Evolutionary conservation across 2,113 vertebrate species (phyloP), one percentile per base, ranked within the genome.

Genomic region (Colaptes auratus): DNA sequence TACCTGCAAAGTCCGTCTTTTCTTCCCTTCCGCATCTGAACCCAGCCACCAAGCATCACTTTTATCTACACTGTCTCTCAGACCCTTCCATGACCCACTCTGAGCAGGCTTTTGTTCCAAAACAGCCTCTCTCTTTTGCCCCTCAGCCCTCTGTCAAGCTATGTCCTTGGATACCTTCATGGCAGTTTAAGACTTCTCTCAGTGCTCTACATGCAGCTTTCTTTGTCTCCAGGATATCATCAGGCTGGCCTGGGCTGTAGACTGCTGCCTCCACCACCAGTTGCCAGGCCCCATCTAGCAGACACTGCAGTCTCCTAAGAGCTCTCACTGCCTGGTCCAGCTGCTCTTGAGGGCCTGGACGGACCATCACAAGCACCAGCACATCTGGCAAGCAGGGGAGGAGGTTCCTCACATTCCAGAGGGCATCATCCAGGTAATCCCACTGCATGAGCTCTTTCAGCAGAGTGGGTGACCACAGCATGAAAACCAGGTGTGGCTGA

Each of bases 311-410:
- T 59, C 78, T 94, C 64, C 92, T 60, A 4, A 94, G 90, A 0
- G 27, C 94, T 74, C 23, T 44, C 31, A 30, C 42, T 15, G 85
- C 67, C 50, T 46, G 58, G 14, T 60, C 71, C 71, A 35, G 66
- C 55, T 90, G 82, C 75, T 86, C 83, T 25, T 31, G 60, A 12
- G 81, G 30, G 10, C 73, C 91, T 12, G 83, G n/a, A 39, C 30
- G 61, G 86, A 93, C 77, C 91, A 86, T 12, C 76, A 86, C 94
- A 18, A 96, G 86, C 69, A 96, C 93, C 48, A 93, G 56, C 30
- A 61, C 84, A 0, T 82, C 10, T 0, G 56, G 80, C 56, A 73
- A 39, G 53, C 33, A 59, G 6, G 84, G 61, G 2, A 93, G 53
- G 27, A 93, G 64, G 60, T 33, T 92, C 82, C 88, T 93, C 52